These are phyloP conservation scores for Tribolium freemani DNA, from an alignment of 2,888 invertebrate species.

Conservation along the genomic window DNA sequence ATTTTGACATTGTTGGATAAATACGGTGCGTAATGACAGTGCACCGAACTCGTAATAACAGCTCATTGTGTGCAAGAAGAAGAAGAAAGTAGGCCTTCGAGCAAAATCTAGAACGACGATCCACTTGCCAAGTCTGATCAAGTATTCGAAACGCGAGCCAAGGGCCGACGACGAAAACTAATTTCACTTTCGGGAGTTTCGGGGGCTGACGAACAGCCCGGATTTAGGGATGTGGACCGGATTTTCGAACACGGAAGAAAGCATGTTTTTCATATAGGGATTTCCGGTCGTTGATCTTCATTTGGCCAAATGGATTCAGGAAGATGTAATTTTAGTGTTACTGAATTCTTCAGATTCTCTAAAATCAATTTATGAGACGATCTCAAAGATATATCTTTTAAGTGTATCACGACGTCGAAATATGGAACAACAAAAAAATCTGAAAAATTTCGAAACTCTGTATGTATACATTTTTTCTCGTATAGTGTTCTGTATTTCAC, in stretches of 20 bases:
- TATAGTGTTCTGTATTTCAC: no score
- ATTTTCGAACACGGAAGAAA: neutral
- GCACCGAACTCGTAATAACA: constrained; percentile 38
- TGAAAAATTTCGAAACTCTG: no score
- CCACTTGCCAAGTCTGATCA: constrained; percentile 49
- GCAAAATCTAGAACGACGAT: constrained; percentile 52
- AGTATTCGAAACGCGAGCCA: constrained; percentile 26
- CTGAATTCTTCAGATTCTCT: no score
- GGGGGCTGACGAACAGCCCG: neutral
- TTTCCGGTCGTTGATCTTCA: no score
- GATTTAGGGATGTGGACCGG: neutral
- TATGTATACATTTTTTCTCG: no score
- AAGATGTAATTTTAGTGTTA: no score
- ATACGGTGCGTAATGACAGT: constrained; percentile 1
- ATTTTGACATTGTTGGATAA: constrained; percentile 33
- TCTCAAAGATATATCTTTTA: no score
- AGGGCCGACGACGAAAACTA: neutral
- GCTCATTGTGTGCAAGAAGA: constrained; percentile 20
- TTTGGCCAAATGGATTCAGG: no score
- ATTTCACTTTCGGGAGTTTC: constrained; percentile 31
- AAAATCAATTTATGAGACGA: no score
- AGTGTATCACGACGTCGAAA: no score
- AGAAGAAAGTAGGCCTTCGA: constrained; percentile 51
- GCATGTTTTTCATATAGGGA: neutral
- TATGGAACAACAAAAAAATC: no score